Conservation (phyloP, 2,797 vertebrate genomes). For the Yasuhikotakia modesta region DNA sequence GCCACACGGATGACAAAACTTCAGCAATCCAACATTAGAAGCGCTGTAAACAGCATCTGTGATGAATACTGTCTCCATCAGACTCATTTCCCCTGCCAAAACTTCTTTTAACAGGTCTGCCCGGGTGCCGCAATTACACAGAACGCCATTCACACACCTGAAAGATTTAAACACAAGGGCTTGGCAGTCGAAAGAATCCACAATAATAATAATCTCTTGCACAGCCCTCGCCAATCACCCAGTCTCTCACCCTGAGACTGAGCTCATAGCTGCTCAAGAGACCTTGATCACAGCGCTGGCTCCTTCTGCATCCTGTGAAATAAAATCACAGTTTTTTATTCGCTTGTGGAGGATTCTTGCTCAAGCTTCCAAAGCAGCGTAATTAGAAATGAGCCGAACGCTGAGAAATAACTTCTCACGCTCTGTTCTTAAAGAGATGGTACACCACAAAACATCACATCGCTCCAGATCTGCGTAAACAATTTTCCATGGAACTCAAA, state of each 20-base stretch:
- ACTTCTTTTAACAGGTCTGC: constrained; percentile 43
- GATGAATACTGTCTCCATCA: constrained; percentile 44
- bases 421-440: background rate
- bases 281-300: constrained; percentile 41
- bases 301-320: constrained; percentile 15
- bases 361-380: constrained; percentile 19
- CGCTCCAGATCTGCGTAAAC: background rate
- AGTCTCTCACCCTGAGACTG: constrained; percentile 28
- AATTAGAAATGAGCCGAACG: constrained; percentile 27
- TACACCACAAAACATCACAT: background rate
- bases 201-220: constrained; percentile 48
- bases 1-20: constrained; percentile 22
- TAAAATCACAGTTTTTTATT: constrained; percentile 7
- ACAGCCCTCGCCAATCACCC: constrained; percentile 36
- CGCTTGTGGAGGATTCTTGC: constrained; percentile 16
- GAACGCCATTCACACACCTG: constrained; percentile 53
- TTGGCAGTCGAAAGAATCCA: constrained; percentile 40
- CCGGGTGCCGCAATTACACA: constrained; percentile 50
- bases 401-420: background rate
- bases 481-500: background rate
- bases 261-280: constrained; percentile 36
- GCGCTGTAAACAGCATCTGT: constrained; percentile 45
- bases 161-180: constrained; percentile 47
- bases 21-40: constrained; percentile 40
- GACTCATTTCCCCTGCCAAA: constrained; percentile 39